A percentile compares a stretch with the other conserved stretches of the same genome.
Conservation (phyloP, 2,797 vertebrate genomes). For the Myotis planiceps region DNA sequence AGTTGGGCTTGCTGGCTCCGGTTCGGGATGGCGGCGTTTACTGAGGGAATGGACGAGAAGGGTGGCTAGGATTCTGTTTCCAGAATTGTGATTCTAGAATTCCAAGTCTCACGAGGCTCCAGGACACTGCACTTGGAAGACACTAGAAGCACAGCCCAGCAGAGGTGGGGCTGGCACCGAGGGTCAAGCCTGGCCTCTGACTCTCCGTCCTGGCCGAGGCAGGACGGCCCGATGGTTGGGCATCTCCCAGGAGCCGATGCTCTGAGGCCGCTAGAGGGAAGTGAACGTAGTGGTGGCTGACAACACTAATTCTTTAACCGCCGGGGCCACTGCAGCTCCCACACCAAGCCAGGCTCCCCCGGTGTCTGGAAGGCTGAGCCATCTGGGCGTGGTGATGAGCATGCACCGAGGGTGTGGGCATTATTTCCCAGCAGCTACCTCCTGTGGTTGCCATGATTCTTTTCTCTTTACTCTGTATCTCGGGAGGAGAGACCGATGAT, state of each 20-base stretch:
- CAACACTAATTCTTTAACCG: slow-evolving; percentile 48
- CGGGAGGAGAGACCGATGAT: neutral
- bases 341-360: neutral
- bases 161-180: too few relatives aligned
- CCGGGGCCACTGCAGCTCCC: neutral
- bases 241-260: slow-evolving; percentile 61
- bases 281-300: slow-evolving; percentile 68
- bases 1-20: neutral
- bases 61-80: neutral
- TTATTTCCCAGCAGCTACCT: neutral
- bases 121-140: neutral
- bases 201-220: slow-evolving; percentile 59
- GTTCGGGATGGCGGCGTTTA: neutral
- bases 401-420: neutral
- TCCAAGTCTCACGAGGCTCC: neutral
- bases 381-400: neutral
- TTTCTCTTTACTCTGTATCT: neutral
- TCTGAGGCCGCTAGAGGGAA: slow-evolving; percentile 63
- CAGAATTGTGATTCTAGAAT: neutral
- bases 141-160: neutral
- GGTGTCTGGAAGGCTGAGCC: neutral
- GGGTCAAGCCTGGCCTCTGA: neutral
- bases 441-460: neutral
- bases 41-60: neutral
- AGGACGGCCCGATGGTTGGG: neutral